Percentiles rank a stretch among this genome's conserved stretches.
These are phyloP conservation scores for Holacanthus passer DNA, from an alignment of 2,113 vertebrate species.

Conservation along the genomic window DNA sequence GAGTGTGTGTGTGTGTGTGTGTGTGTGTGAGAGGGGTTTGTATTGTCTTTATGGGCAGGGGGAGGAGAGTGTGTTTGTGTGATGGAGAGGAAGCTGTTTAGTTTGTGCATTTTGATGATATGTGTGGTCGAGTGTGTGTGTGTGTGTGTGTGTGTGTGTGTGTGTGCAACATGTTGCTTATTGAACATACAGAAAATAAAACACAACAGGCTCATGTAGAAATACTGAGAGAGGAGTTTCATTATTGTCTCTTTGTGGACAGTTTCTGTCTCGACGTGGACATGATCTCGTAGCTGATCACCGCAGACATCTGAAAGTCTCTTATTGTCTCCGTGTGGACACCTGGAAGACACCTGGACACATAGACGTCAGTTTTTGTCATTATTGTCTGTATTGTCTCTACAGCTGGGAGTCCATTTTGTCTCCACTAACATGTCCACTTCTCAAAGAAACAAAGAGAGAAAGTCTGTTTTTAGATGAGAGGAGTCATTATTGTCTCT, in stretches of 20 bases:
- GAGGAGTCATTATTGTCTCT: not conserved
- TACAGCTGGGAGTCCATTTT: not conserved
- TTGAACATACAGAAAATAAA: conserved; percentile 6
- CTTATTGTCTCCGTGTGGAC: not conserved
- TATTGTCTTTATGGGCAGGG: conserved; percentile 55
- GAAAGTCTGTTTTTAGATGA: no score
- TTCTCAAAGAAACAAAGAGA: no score
- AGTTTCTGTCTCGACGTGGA: not conserved
- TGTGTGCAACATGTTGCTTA: conserved; percentile 36
- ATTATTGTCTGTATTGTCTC: no score
- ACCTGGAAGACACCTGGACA: not conserved
- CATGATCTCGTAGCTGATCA: no score
- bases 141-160: conserved; percentile 27
- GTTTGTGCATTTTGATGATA: conserved; percentile 28
- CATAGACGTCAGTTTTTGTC: no score
- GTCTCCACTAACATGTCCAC: no score
- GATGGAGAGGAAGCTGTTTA: conserved; percentile 34
- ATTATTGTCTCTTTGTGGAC: not conserved
- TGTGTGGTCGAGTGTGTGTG: conserved; percentile 7
- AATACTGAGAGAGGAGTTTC: not conserved
- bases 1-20: conserved; percentile 33
- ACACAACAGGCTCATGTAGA: no score
- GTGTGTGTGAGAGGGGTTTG: conserved; percentile 23
- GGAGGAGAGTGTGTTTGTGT: conserved; percentile 29
- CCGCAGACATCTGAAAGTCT: not conserved